These are phyloP conservation scores for Parnassius smintheus DNA, from an alignment of 2,888 invertebrate genomes.

Conservation along the genomic window DNA sequence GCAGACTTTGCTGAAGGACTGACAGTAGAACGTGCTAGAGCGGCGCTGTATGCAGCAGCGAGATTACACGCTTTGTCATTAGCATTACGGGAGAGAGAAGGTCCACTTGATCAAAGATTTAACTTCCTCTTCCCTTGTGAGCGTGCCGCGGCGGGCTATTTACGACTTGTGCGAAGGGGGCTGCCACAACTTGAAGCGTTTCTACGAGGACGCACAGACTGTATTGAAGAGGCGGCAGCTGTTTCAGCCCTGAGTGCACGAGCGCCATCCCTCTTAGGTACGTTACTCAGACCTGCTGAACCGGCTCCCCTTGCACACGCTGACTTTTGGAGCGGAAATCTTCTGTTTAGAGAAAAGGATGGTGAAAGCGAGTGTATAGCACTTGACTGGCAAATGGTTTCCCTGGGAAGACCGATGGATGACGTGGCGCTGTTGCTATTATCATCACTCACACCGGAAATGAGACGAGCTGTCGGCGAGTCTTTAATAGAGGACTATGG, in stretches of 20 bases:
- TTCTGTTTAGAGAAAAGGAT: slow-evolving; percentile 82
- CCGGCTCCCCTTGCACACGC: slow-evolving; percentile 90
- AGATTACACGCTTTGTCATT: slow-evolving; percentile 87
- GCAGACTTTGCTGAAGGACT: slow-evolving; percentile 86
- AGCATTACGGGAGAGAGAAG: slow-evolving; percentile 71
- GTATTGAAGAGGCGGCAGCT: slow-evolving; percentile 82
- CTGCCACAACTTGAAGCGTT: slow-evolving; percentile 88
- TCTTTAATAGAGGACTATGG: slow-evolving; percentile 87
- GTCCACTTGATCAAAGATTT: slow-evolving; percentile 70
- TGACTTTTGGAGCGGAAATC: slow-evolving; percentile 92
- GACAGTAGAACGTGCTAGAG: slow-evolving; percentile 82
- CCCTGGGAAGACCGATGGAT: slow-evolving; percentile 88
- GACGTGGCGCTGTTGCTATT: slow-evolving; percentile 87
- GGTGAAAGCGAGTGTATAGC: slow-evolving; percentile 84
- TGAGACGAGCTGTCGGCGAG: slow-evolving; percentile 83
- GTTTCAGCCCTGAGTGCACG: slow-evolving; percentile 84
- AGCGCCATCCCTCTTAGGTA: slow-evolving; percentile 87
- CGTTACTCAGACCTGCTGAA: slow-evolving; percentile 85
- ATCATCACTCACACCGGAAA: slow-evolving; percentile 86
- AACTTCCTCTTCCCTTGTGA: slow-evolving; percentile 89
- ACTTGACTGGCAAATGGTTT: slow-evolving; percentile 93
- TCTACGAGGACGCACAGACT: slow-evolving; percentile 83
- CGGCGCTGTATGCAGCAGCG: slow-evolving; percentile 87
- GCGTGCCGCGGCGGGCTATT: slow-evolving; percentile 89
- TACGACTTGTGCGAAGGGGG: slow-evolving; percentile 88